Conservation (phyloP, 2,888 invertebrate species). For the Ctena decussata region DNA sequence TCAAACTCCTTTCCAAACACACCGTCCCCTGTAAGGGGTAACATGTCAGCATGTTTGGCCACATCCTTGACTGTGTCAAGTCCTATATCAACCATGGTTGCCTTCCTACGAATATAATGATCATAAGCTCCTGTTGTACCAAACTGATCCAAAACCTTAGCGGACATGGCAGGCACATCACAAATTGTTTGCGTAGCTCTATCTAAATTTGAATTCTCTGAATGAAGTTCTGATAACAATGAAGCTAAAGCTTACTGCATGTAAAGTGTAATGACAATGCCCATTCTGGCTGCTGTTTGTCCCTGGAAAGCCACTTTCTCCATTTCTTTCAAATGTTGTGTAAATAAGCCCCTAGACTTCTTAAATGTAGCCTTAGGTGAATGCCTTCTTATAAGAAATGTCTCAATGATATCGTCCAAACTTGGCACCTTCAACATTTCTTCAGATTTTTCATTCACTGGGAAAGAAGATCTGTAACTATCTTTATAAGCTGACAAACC, state of each 20-base stretch:
- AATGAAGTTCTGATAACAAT: not conserved
- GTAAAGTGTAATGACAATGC: not conserved
- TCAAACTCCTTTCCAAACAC: not conserved
- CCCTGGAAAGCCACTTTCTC: not conserved
- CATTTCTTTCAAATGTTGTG: not conserved
- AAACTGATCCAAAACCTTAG: not conserved
- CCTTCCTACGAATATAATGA: not conserved
- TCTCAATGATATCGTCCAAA: not conserved
- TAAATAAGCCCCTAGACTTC: not conserved
- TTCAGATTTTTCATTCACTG: not conserved
- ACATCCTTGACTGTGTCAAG: not conserved
- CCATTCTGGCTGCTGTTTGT: not conserved
- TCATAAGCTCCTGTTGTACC: not conserved
- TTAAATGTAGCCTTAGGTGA: not conserved
- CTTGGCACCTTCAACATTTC: not conserved
- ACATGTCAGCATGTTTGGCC: too few relatives aligned
- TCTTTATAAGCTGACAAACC: not conserved
- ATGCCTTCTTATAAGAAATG: too few relatives aligned
- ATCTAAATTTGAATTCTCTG: not conserved
- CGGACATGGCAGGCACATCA: not conserved
- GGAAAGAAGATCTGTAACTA: not conserved
- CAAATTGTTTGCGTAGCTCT: not conserved
- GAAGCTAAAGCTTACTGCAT: not conserved
- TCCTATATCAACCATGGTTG: not conserved
- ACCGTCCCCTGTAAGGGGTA: not conserved